phyloP scores from a whole-genome alignment of 2,113 vertebrate species.

The Pelecanus crispus region DNA sequence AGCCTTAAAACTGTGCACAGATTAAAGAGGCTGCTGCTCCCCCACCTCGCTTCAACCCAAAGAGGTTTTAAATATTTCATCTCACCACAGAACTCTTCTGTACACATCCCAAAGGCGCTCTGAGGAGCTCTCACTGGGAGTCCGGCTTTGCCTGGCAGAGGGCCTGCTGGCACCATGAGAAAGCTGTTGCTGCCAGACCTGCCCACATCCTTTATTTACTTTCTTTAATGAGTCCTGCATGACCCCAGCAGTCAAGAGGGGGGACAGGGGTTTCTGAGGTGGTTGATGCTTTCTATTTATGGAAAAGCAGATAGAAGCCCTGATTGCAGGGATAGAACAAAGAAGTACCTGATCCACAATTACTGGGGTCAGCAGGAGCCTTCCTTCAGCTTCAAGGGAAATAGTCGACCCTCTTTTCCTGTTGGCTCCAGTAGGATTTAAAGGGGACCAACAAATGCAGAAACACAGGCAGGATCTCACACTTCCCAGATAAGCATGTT shows the following conservation, averaged over 20 bases:
- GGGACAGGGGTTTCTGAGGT: background rate
- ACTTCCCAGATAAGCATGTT: background rate
- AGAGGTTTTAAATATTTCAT: constrained; percentile 62
- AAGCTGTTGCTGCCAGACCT: background rate
- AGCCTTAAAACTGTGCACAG: constrained; percentile 43
- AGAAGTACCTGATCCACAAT: background rate
- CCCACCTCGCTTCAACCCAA: constrained; percentile 32
- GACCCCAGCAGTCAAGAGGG: background rate
- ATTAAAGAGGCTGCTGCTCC: constrained; percentile 53
- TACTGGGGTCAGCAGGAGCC: background rate
- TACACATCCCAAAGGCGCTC: constrained; percentile 39
- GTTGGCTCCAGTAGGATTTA: background rate
- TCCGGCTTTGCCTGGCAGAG: background rate
- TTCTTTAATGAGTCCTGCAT: background rate
- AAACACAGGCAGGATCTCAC: background rate
- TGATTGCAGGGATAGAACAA: background rate
- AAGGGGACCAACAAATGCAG: background rate
- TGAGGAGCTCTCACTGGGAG: background rate
- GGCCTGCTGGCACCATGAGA: constrained; percentile 17
- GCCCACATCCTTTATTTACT: constrained; percentile 27
- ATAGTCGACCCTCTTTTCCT: background rate
- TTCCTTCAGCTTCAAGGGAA: background rate
- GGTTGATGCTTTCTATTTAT: background rate
- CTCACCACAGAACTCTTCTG: constrained; percentile 18
- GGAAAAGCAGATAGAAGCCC: background rate